These are phyloP conservation scores for Vipera ursinii DNA, from an alignment of 2,797 vertebrate genomes.

Conservation along the genomic window DNA sequence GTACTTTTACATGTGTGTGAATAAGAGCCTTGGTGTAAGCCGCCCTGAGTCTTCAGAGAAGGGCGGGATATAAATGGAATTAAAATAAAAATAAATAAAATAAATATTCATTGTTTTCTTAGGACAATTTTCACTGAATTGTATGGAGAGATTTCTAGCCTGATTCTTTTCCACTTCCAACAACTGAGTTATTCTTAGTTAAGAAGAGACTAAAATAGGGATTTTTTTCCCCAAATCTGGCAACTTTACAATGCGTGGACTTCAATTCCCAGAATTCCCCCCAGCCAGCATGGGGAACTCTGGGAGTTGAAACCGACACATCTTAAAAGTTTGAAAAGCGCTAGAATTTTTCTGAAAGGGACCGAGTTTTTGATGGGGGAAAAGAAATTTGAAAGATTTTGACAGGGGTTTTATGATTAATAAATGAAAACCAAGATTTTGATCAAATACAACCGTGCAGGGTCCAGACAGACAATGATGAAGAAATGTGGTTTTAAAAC, in stretches of 20 bases:
- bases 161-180: neutral
- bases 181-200: neutral
- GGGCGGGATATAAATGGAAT: too few relatives aligned
- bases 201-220: neutral
- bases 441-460: neutral
- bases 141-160: neutral
- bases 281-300: neutral
- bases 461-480: neutral
- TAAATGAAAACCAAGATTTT: neutral
- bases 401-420: neutral
- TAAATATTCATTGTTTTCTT: neutral
- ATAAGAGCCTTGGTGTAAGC: too few relatives aligned
- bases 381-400: neutral
- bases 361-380: too few relatives aligned
- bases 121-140: too few relatives aligned
- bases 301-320: neutral
- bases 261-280: neutral
- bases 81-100: too few relatives aligned
- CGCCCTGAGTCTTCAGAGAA: too few relatives aligned
- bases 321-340: too few relatives aligned
- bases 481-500: neutral
- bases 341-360: too few relatives aligned
- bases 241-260: neutral
- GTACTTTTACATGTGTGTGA: too few relatives aligned
- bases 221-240: neutral